Evolutionary conservation across 2,888 invertebrate species (phyloP).

Genomic region (Drosophila pseudotakahashii): DNA sequence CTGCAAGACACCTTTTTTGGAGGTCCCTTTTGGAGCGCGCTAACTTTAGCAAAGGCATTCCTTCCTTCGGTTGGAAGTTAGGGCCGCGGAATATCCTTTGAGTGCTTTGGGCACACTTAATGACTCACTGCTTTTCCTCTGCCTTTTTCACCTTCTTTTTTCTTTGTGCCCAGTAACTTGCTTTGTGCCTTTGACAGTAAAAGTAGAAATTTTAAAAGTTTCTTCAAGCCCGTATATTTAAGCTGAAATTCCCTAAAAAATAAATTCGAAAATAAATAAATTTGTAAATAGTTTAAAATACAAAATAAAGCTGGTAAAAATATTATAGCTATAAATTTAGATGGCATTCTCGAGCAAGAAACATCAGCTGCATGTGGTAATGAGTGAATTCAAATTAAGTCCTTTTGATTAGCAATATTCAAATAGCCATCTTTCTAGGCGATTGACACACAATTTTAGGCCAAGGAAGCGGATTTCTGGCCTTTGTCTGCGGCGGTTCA

Average conservation of each 20-base stretch:
- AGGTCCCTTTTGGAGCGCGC: not conserved
- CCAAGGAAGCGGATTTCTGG: conserved; percentile 5
- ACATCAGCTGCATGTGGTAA: too few species aligned
- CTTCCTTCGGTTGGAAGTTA: not conserved
- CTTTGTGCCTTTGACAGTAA: conserved; percentile 12
- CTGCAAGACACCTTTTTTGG: conserved; percentile 1
- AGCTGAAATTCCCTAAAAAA: too few species aligned
- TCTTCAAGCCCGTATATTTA: too few species aligned
- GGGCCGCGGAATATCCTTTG: conserved; percentile 31
- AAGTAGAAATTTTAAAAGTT: not conserved
- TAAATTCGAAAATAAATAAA: too few species aligned
- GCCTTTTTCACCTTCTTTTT: conserved; percentile 1
- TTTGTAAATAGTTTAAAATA: too few species aligned
- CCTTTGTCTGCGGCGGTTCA: conserved; percentile 10
- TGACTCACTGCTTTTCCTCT: conserved; percentile 14
- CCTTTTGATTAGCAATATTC: too few species aligned
- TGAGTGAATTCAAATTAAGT: too few species aligned
- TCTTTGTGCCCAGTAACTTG: conserved; percentile 6
- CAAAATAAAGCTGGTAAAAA: too few species aligned
- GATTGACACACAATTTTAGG: conserved; percentile 19
- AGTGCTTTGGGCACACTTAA: conserved; percentile 43
- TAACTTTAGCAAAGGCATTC: conserved; percentile 34
- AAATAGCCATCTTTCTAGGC: conserved; percentile 1
- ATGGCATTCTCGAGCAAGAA: too few species aligned
- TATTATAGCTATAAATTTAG: too few species aligned